Base-by-base conservation (phyloP, 2,797 vertebrate genomes). In the Chanos chanos region DNA sequence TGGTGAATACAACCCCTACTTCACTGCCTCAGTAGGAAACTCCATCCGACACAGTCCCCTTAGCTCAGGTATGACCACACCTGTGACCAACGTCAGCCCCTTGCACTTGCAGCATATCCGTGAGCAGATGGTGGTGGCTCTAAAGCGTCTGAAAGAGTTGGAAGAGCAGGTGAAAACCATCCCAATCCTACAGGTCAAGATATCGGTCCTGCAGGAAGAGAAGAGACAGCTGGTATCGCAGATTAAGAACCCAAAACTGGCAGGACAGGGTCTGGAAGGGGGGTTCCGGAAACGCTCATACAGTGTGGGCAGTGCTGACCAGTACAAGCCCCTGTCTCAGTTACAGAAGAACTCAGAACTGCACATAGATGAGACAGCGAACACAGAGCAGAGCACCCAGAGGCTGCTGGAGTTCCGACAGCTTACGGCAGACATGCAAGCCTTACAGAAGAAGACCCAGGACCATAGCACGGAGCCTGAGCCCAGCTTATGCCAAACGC, bases 181-280 rank as follows among this genome's bases (percentile, higher is more conserved):
- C 81, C 97, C 97, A 0, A 91, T 98, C 69, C 84, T 98, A 40
- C 96, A 96, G 79, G 97, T 98, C n/a, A 98, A 98, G 86, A 99
- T 99, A 48, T 94, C 95, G 0, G 95, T 98, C 49, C 86, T 99
- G 57, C 96, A 98, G 80, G 97, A 98, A 62, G 96, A 99, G 77
- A 98, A 96, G 66, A 86, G 97, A 68, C 94, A 97, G 51, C 52
- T 96, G 77, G 83, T 90, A 7, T 89, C 91, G 0, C 93, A 95
- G 73, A 89, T 94, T 31, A 98, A 94, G 80, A 92, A 73, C 67
- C 92, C 89, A 70, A 90, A 87, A 53, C 53, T 61, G 34, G 47
- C 55, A 1, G 74, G 78, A 13, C 91, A 87, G 69, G 85, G 69
- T 0, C 85, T 85, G 0, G 21, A 18, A 0, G 78, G 80, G 0